phyloP scores from a whole-genome alignment of 2,888 invertebrate genomes.

The Dryobotodes eremita region DNA sequence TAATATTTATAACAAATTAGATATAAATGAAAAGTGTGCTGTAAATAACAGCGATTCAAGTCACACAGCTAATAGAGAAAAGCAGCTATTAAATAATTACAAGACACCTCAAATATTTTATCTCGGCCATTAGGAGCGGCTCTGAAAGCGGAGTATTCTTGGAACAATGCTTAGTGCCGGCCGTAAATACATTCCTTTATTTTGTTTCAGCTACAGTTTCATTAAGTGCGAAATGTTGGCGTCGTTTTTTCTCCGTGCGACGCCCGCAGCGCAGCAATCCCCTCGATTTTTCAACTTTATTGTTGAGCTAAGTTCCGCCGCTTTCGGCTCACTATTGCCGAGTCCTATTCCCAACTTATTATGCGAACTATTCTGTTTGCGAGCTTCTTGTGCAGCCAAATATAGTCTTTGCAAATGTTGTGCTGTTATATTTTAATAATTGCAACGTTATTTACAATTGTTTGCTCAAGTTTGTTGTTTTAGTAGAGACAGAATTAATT shows the following conservation, averaged over 20 bases:
- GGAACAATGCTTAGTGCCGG: constrained; percentile 84
- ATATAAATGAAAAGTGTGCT: background rate
- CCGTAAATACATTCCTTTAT: constrained; percentile 87
- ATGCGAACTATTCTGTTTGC: constrained; percentile 74
- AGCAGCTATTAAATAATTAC: constrained; percentile 69
- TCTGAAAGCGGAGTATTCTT: constrained; percentile 79
- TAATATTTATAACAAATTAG: background rate
- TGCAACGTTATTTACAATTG: constrained; percentile 52
- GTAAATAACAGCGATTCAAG: background rate
- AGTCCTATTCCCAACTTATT: constrained; percentile 79
- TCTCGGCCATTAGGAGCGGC: constrained; percentile 79
- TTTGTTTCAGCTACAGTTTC: constrained; percentile 89
- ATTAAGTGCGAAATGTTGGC: constrained; percentile 89
- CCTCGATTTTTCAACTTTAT: constrained; percentile 89
- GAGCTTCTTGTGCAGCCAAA: constrained; percentile 62
- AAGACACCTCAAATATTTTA: constrained; percentile 79
- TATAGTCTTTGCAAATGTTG: constrained; percentile 61
- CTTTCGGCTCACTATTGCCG: constrained; percentile 70
- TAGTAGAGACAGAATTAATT: constrained; percentile 54
- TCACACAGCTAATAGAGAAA: constrained; percentile 61
- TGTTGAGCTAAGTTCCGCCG: constrained; percentile 83
- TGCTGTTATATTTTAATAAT: constrained; percentile 61
- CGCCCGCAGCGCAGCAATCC: constrained; percentile 84
- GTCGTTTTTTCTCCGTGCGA: constrained; percentile 84
- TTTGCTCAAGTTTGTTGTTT: constrained; percentile 51